Percentiles rank a stretch among this genome's conserved stretches.
Conservation (phyloP, 1,140 invertebrate genomes). For the Chrysomallon squamiferum region DNA sequence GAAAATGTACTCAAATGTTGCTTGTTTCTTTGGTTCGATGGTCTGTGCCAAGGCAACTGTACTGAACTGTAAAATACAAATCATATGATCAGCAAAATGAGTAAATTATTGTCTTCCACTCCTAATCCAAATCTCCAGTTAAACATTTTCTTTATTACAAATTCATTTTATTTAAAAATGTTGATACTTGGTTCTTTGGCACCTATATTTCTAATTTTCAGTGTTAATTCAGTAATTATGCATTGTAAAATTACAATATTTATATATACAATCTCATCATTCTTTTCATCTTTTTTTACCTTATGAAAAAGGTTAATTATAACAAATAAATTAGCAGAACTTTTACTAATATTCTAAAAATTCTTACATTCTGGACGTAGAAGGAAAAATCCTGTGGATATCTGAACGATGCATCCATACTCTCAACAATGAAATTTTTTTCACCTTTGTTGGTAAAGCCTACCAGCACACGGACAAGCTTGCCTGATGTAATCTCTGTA, state of each 20-base stretch:
- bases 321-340: too few relatives aligned
- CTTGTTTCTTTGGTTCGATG: conserved; percentile 90
- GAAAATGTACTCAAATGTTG: conserved; percentile 94
- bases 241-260: too few relatives aligned
- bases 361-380: conserved; percentile 88
- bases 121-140: not conserved
- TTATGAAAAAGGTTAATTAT: too few relatives aligned
- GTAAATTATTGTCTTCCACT: not conserved
- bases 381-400: conserved; percentile 99
- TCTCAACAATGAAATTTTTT: conserved; percentile 87
- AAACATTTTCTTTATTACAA: not conserved
- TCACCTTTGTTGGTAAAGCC: conserved; percentile 95
- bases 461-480: conserved; percentile 92
- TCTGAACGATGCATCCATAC: conserved; percentile 95
- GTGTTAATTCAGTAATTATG: too few relatives aligned
- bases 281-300: too few relatives aligned
- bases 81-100: not conserved
- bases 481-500: conserved; percentile 88
- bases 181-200: too few relatives aligned
- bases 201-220: too few relatives aligned
- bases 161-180: not conserved
- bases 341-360: too few relatives aligned
- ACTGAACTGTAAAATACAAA: conserved; percentile 79
- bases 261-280: too few relatives aligned
- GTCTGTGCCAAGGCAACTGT: conserved; percentile 86